A percentile compares a stretch with the other conserved stretches of the same genome.
Evolutionary conservation across 2,888 invertebrate genomes (phyloP).

Genomic region (Ligdia adustata): DNA sequence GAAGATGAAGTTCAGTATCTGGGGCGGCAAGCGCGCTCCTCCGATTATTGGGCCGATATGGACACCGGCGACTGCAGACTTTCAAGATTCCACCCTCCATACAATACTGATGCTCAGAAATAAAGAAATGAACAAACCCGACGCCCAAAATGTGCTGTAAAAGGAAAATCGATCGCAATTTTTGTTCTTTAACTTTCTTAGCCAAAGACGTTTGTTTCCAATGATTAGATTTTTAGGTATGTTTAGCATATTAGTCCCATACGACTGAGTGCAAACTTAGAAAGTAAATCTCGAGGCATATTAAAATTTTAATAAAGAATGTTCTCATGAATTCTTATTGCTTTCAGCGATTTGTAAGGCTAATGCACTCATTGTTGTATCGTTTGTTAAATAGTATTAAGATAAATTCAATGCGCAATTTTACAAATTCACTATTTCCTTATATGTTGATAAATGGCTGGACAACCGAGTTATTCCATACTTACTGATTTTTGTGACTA

Average conservation of each 20-base stretch:
- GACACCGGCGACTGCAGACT: constrained; percentile 60
- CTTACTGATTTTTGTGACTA: too few relatives aligned
- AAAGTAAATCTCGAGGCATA: constrained; percentile 5
- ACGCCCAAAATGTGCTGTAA: constrained; percentile 50
- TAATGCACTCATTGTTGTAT: constrained; percentile 22
- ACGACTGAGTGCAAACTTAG: constrained; percentile 22
- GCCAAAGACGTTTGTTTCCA: constrained; percentile 22
- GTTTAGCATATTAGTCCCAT: constrained; percentile 31
- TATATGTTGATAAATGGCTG: too few relatives aligned
- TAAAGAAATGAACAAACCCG: constrained; percentile 38
- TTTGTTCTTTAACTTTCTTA: constrained; percentile 17
- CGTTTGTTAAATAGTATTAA: constrained; percentile 25
- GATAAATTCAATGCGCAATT: constrained; percentile 6
- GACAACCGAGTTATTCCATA: too few relatives aligned
- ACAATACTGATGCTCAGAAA: constrained; percentile 65
- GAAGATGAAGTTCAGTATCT: constrained; percentile 77
- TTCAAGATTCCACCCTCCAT: constrained; percentile 62
- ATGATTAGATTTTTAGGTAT: constrained; percentile 21
- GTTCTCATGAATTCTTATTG: constrained; percentile 22
- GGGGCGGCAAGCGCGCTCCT: constrained; percentile 76
- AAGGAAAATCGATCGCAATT: constrained; percentile 37
- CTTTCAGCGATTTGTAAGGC: constrained; percentile 21
- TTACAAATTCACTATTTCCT: too few relatives aligned
- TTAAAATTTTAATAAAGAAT: constrained; percentile 23
- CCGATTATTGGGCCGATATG: constrained; percentile 79